phyloP scores from a whole-genome alignment of 2,888 invertebrate genomes.

The Germaria angustata region DNA sequence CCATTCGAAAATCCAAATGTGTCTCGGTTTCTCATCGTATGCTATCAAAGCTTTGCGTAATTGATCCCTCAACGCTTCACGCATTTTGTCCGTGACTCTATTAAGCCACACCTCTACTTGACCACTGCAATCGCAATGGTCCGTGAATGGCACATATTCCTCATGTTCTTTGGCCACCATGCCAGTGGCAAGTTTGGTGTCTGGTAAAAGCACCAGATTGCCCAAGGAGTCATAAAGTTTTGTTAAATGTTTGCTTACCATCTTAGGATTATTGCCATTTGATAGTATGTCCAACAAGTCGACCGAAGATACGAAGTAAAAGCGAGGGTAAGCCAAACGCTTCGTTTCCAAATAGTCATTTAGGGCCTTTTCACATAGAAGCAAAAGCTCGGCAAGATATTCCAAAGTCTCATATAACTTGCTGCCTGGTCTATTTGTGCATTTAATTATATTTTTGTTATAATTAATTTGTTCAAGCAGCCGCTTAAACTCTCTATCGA shows the following conservation, averaged over 20 bases:
- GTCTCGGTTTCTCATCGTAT: conserved; percentile 93
- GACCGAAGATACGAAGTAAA: conserved; percentile 96
- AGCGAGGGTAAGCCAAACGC: conserved; percentile 94
- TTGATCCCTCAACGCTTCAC: conserved; percentile 87
- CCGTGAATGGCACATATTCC: conserved; percentile 84
- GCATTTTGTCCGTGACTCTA: conserved; percentile 91
- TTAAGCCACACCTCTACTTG: conserved; percentile 96
- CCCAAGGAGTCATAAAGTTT: conserved; percentile 96
- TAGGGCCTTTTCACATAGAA: conserved; percentile 95
- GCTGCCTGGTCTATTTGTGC: conserved; percentile 88
- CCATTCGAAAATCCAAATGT: conserved; percentile 95
- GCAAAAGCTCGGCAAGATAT: conserved; percentile 85
- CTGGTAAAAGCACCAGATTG: conserved; percentile 83
- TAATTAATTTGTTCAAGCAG: conserved; percentile 83
- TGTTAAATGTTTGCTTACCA: conserved; percentile 89
- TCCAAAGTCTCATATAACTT: conserved; percentile 89
- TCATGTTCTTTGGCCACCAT: conserved; percentile 94
- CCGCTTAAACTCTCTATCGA: conserved; percentile 92
- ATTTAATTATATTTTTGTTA: conserved; percentile 91
- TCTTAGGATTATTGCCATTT: conserved; percentile 90
- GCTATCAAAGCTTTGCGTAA: conserved; percentile 89
- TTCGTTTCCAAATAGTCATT: conserved; percentile 97
- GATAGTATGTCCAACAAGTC: conserved; percentile 91
- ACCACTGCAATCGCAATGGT: conserved; percentile 90
- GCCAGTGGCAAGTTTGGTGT: conserved; percentile 84